phyloP scores from a whole-genome alignment of 2,797 vertebrate species.

The Leptodactylus fallax region DNA sequence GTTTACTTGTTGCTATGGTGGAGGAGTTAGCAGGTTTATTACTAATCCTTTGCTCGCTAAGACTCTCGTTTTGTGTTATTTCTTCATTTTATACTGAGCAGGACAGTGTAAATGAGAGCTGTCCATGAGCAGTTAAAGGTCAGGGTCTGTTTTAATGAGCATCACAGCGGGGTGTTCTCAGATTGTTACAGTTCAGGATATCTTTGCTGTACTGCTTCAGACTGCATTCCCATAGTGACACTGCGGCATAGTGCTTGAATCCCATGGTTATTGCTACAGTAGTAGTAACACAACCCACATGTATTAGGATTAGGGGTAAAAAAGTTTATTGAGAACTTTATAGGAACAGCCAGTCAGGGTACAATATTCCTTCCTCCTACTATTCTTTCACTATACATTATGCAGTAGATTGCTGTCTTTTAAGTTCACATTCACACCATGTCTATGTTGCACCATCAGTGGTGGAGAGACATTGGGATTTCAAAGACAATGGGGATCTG shows the following conservation, averaged over 20 bases:
- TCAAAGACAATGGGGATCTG: too few relatives aligned
- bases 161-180: background rate
- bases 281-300: background rate
- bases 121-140: conserved; percentile 2
- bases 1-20: conserved; percentile 45
- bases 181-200: background rate
- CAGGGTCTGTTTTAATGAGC: conserved; percentile 26
- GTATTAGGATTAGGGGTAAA: background rate
- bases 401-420: too few relatives aligned
- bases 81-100: background rate
- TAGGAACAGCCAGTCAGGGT: background rate
- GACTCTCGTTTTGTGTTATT: background rate
- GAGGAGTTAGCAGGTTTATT: conserved; percentile 25
- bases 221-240: background rate
- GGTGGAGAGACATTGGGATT: too few relatives aligned
- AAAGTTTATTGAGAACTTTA: background rate
- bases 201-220: background rate
- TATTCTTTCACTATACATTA: background rate
- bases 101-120: background rate
- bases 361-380: background rate
- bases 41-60: background rate
- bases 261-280: background rate
- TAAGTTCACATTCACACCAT: too few relatives aligned
- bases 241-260: background rate
- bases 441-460: too few relatives aligned